A percentile compares a stretch with the other conserved stretches of the same genome.
Evolutionary conservation across 1,140 invertebrate species (phyloP).

Genomic region (Calephelis nemesis): DNA sequence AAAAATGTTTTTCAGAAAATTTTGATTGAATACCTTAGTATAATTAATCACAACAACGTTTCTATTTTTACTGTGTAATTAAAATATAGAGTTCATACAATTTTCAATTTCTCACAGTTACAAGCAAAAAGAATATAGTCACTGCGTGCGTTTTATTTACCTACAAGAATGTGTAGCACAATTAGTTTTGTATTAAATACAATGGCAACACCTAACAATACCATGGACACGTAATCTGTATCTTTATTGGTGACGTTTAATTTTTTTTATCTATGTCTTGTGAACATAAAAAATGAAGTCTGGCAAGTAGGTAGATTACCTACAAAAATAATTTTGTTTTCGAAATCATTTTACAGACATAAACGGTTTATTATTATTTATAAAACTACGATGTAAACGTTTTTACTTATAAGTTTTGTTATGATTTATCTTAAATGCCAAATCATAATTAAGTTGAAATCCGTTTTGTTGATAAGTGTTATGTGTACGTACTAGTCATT

Average conservation of each 20-base stretch:
- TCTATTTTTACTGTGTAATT: too few relatives aligned
- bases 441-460: slow-evolving; percentile 19
- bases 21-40: too few relatives aligned
- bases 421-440: slow-evolving; percentile 8
- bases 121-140: too few relatives aligned
- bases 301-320: slow-evolving; percentile 6
- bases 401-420: slow-evolving; percentile 18
- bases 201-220: neutral
- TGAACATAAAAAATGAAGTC: slow-evolving; percentile 13
- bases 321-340: slow-evolving; percentile 16
- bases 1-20: too few relatives aligned
- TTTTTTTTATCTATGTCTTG: slow-evolving; percentile 3
- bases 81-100: too few relatives aligned
- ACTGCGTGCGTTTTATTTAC: too few relatives aligned
- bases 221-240: neutral
- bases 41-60: too few relatives aligned
- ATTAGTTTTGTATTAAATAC: too few relatives aligned
- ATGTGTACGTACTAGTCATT: slow-evolving; percentile 42
- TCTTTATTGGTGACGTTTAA: slow-evolving; percentile 10
- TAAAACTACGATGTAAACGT: slow-evolving; percentile 36
- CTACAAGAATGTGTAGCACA: too few relatives aligned
- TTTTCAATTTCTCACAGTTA: too few relatives aligned
- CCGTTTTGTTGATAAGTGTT: slow-evolving; percentile 26
- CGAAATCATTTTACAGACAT: neutral
- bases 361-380: neutral